Base-by-base conservation (phyloP, 2,888 invertebrate genomes). In the Dynastes grantii region DNA sequence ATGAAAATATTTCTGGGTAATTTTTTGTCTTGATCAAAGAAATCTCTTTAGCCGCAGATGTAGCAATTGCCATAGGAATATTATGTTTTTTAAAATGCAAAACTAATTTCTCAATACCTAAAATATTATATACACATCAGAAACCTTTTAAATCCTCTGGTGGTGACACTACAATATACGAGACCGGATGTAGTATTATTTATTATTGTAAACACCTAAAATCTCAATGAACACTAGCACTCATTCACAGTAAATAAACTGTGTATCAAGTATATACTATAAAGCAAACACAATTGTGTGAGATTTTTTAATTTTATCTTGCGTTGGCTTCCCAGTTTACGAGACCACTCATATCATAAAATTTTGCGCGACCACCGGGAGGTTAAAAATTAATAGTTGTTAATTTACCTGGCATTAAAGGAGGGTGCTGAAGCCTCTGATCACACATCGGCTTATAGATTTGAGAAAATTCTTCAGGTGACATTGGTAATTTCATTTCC, bases 1-100 rank as follows among this genome's bases (percentile, higher is more conserved):
- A 82, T 6, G 87, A 85, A 81, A 92, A 91, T 8, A 91, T 78
- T 16, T 90, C 88, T 71, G 87, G 86, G 80, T 91, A 90, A 76
- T 90, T 87, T 73, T 88, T 87, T 0, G 92, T 90, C 84, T 92
- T 92, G 27, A 92, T 83, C 8, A 90, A 90, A 85, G 90, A 93
- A 67, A 91, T 90, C 27, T 89, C 88, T 73, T 88, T 86, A 64
- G 91, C 90, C 8, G 93, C 93, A 61, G 94, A 94, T 0, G 94
- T 94, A 2, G 94, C 94, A 68, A 95, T 89, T 2, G 93, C 93
- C 68, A 94, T 92, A 1, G 94, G 94, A 82, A 95, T 87, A 16
- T 90, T 90, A 81, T 93, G 89, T 37, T 89, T 88, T 82, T 91
- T 89, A 5, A 95, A 88, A 86, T 95, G 94, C 37, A 88, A 85